Conservation (phyloP, 2,888 invertebrate species). For the Torymus texanus region DNA sequence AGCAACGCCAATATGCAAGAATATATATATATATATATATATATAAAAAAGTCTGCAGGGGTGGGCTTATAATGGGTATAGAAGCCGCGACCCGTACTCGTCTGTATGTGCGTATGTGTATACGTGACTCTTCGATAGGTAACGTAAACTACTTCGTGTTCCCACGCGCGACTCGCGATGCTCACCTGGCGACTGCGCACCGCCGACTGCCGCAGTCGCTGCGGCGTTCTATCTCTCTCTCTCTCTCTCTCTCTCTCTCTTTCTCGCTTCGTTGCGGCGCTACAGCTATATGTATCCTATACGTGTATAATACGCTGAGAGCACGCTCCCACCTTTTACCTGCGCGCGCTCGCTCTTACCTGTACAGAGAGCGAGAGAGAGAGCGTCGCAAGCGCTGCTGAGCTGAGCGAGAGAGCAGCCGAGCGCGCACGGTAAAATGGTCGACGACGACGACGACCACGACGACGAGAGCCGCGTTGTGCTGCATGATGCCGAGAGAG, state of each 20-base stretch:
- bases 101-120: no score
- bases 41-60: no score
- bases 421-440: conserved; percentile 50
- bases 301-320: background rate
- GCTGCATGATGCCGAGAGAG: no score
- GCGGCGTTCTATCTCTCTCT: conserved; percentile 46
- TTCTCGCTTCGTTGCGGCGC: conserved; percentile 48
- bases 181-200: conserved; percentile 74
- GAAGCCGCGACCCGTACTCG: no score
- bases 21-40: no score
- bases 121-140: no score
- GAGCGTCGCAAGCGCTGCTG: background rate
- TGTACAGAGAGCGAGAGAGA: background rate
- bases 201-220: conserved; percentile 55
- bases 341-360: conserved; percentile 15
- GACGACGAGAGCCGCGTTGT: background rate
- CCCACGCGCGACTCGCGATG: conserved; percentile 42
- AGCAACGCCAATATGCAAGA: no score
- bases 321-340: conserved; percentile 12
- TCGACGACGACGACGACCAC: conserved; percentile 46
- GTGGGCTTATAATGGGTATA: no score
- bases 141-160: conserved; percentile 12
- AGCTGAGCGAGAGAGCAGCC: background rate
- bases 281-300: background rate
- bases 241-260: conserved; percentile 54